Evolutionary conservation across 1,140 invertebrate genomes (phyloP).

Genomic region (Drosophila ercepeae): DNA sequence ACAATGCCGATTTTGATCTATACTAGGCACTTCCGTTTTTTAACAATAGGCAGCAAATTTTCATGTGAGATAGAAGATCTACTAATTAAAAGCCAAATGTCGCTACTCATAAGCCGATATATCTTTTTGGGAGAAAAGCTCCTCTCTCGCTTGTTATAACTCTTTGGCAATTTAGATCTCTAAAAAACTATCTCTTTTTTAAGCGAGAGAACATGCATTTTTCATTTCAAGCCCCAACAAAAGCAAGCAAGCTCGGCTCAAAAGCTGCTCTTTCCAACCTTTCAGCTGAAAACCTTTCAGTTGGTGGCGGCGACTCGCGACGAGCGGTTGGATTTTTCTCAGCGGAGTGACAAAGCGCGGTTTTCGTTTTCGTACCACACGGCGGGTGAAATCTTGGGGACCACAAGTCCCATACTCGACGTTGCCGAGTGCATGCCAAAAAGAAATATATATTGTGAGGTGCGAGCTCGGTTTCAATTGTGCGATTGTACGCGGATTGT

Average conservation of each 20-base stretch:
- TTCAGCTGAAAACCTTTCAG: conserved; percentile 21
- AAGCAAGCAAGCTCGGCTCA: conserved; percentile 59
- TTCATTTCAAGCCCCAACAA: no score
- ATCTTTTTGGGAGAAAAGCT: conserved; percentile 12
- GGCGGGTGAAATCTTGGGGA: conserved; percentile 74
- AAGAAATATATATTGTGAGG: conserved; percentile 25
- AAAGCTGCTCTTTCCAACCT: conserved; percentile 45
- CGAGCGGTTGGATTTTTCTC: conserved; percentile 51
- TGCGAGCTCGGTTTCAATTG: conserved; percentile 24
- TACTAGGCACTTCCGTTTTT: conserved; percentile 52
- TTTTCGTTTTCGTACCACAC: conserved; percentile 14
- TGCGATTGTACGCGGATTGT: conserved; percentile 36
- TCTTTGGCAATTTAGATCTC: conserved; percentile 2
- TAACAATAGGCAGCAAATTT: conserved; percentile 49
- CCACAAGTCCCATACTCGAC: conserved; percentile 32
- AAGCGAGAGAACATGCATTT: conserved; percentile 12
- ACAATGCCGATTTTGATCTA: conserved; percentile 13
- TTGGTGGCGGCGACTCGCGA: conserved; percentile 42
- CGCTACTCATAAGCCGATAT: conserved; percentile 15
- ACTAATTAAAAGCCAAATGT: conserved; percentile 57
- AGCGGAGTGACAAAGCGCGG: conserved; percentile 3
- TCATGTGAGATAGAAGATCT: conserved; percentile 42
- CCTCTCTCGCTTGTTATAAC: not conserved
- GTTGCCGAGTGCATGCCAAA: conserved; percentile 47
- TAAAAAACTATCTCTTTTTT: conserved; percentile 4